phyloP scores from a whole-genome alignment of 2,888 invertebrate species.

The Lepidonotus clava region DNA sequence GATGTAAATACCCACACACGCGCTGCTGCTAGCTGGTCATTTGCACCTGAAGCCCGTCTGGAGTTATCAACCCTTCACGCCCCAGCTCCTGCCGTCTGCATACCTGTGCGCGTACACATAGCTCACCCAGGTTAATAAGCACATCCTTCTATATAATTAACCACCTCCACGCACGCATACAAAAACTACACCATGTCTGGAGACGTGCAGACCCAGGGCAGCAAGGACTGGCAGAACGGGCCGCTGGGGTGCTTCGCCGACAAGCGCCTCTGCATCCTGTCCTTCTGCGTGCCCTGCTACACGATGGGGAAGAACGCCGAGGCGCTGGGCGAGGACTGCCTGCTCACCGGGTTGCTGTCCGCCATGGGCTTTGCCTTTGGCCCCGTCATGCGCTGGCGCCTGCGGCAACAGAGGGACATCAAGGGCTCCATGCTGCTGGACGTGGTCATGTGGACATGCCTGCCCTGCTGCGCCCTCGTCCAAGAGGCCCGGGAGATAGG shows the following conservation, averaged over 20 bases:
- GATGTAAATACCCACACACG: no score
- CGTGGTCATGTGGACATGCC: background rate
- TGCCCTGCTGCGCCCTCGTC: conserved; percentile 57
- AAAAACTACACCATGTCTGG: conserved; percentile 30
- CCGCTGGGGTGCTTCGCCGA: conserved; percentile 58
- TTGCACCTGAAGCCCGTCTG: no score
- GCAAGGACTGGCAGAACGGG: conserved; percentile 50
- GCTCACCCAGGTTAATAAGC: no score
- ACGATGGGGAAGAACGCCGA: conserved; percentile 60
- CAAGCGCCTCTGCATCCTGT: conserved; percentile 51
- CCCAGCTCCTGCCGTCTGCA: no score
- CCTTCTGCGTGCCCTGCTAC: conserved; percentile 57
- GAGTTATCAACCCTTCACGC: no score
- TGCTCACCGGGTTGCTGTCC: conserved; percentile 58
- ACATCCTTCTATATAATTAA: no score
- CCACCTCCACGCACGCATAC: no score
- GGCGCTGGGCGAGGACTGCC: conserved; percentile 59
- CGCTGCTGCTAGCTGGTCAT: no score
- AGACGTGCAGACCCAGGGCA: conserved; percentile 17
- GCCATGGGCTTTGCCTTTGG: conserved; percentile 47
- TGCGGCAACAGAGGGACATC: conserved; percentile 58
- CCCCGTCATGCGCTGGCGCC: conserved; percentile 58
- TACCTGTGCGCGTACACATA: no score
- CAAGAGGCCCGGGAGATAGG: conserved; percentile 60
- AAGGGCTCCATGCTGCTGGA: conserved; percentile 60